These are phyloP conservation scores for Conger conger DNA, from an alignment of 2,113 vertebrate species.

Conservation along the genomic window DNA sequence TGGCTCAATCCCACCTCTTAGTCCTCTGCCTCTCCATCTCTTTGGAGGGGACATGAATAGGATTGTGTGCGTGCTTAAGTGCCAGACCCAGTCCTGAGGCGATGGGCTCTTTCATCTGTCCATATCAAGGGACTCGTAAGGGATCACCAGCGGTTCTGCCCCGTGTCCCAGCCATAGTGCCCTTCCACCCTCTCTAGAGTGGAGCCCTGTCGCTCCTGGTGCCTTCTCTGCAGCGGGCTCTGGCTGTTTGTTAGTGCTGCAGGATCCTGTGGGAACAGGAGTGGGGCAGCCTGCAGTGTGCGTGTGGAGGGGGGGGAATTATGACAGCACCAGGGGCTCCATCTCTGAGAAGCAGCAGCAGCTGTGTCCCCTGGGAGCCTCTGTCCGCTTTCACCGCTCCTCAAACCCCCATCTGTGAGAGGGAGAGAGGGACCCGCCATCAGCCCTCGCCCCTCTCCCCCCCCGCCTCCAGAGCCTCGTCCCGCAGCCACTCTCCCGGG, in stretches of 20 bases:
- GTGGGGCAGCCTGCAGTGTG: background rate
- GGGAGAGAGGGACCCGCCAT: constrained; percentile 35
- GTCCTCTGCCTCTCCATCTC: background rate
- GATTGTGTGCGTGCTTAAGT: background rate
- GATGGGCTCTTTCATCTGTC: background rate
- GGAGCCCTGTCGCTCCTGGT: constrained; percentile 1
- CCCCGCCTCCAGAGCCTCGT: constrained; percentile 45
- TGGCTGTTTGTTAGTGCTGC: constrained; percentile 53
- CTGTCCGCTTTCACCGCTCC: constrained; percentile 49
- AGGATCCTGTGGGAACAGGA: constrained; percentile 28
- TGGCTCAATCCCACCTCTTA: background rate
- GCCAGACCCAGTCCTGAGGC: background rate
- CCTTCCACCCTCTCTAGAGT: constrained; percentile 16
- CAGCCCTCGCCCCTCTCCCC: constrained; percentile 23
- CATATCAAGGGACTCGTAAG: background rate
- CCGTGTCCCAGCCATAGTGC: background rate
- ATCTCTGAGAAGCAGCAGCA: constrained; percentile 62
- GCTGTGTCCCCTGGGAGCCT: constrained; percentile 42
- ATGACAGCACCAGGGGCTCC: constrained; percentile 46
- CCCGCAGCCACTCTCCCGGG: constrained; percentile 47
- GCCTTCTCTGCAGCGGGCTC: constrained; percentile 13
- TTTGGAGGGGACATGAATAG: background rate
- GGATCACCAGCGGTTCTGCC: too few relatives aligned
- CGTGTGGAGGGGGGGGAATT: constrained; percentile 9
- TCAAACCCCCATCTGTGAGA: constrained; percentile 50